Conservation (phyloP, 2,797 vertebrate species). For the Gephyroberyx darwinii region DNA sequence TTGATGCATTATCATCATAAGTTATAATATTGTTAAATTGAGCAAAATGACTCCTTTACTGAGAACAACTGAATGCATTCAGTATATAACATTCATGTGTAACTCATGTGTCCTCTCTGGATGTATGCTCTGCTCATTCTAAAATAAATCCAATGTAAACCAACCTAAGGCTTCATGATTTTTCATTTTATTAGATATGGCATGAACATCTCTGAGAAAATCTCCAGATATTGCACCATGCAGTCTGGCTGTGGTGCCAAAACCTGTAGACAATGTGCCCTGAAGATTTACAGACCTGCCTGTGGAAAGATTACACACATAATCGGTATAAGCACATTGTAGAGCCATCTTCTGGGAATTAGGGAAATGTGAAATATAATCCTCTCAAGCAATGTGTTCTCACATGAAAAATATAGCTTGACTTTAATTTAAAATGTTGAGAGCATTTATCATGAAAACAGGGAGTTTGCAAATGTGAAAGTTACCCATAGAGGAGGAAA, state of each 20-base stretch:
- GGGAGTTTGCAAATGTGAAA: too few species aligned
- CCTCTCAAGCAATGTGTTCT: constrained; percentile 57
- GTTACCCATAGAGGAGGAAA: too few species aligned
- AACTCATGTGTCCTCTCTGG: too few species aligned
- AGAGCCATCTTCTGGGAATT: constrained; percentile 60
- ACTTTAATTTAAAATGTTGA: constrained; percentile 20
- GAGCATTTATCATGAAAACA: constrained; percentile 19
- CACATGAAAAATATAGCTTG: constrained; percentile 40
- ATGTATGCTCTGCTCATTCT: not conserved
- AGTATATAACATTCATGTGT: not conserved
- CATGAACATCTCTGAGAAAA: constrained; percentile 12
- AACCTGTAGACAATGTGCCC: constrained; percentile 26
- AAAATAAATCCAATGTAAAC: constrained; percentile 16
- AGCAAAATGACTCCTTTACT: constrained; percentile 5
- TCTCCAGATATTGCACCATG: constrained; percentile 18
- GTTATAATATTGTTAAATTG: constrained; percentile 8
- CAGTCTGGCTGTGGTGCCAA: constrained; percentile 11
- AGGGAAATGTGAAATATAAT: constrained; percentile 68
- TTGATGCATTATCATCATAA: constrained; percentile 13
- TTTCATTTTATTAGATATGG: constrained; percentile 17
- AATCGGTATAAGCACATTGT: constrained; percentile 60
- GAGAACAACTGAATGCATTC: not conserved
- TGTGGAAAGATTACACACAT: constrained; percentile 63
- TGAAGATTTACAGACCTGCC: constrained; percentile 46
- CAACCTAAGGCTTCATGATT: not conserved